Evolutionary conservation across 2,888 invertebrate species (phyloP).

Genomic region (Parnassius apollo): DNA sequence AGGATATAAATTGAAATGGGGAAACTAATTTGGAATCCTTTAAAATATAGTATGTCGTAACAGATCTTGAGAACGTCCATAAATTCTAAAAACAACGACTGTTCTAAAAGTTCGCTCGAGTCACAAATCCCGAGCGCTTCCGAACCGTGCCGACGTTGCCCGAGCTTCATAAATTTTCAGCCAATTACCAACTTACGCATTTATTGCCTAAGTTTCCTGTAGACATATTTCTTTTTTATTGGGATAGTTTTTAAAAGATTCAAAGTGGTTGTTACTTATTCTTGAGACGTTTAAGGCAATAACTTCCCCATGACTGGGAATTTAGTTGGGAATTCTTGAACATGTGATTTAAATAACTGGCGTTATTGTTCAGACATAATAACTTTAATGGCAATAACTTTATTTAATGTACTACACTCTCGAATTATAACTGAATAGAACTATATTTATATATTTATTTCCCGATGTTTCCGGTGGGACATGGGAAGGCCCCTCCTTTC

Average conservation of each 20-base stretch:
- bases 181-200: slow-evolving; percentile 41
- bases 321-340: not conserved
- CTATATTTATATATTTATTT: too few relatives aligned
- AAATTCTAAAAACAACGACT: slow-evolving; percentile 18
- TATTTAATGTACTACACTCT: too few relatives aligned
- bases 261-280: slow-evolving; percentile 50
- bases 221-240: slow-evolving; percentile 43
- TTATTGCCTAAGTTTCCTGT: slow-evolving; percentile 38
- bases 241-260: slow-evolving; percentile 50
- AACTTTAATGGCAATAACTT: too few relatives aligned
- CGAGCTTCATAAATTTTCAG: slow-evolving; percentile 39
- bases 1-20: slow-evolving; percentile 17
- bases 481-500: too few relatives aligned
- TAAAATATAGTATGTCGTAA: slow-evolving; percentile 16
- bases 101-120: slow-evolving; percentile 6
- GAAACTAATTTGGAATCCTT: slow-evolving; percentile 18
- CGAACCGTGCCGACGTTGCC: slow-evolving; percentile 40
- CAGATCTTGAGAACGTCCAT: slow-evolving; percentile 19
- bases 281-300: slow-evolving; percentile 34
- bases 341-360: not conserved
- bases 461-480: too few relatives aligned
- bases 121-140: slow-evolving; percentile 31
- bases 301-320: not conserved
- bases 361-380: too few relatives aligned
- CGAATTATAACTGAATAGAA: too few relatives aligned